Percentiles rank a stretch among this genome's conserved stretches.
Conservation (phyloP, 2,113 vertebrate genomes). For the Laticauda laticaudata region DNA sequence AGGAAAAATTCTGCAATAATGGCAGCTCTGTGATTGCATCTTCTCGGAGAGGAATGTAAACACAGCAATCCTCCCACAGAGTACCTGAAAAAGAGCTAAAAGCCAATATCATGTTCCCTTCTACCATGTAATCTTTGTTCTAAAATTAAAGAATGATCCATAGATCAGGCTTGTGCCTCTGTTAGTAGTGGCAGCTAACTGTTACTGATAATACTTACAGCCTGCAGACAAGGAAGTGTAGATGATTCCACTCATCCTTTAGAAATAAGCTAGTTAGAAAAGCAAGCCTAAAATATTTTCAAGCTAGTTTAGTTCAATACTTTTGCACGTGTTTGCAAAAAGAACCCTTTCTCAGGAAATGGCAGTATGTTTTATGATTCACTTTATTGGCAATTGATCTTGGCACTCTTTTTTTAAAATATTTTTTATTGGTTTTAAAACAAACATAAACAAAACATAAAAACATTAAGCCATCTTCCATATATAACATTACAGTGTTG, state of each 20-base stretch:
- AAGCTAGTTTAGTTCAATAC: neutral
- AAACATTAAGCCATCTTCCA: no score
- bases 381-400: neutral
- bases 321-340: neutral
- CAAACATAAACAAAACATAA: no score
- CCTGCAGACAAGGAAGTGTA: neutral
- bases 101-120: neutral
- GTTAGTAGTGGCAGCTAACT: neutral
- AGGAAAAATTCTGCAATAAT: neutral
- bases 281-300: neutral
- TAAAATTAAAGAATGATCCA: neutral
- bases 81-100: neutral
- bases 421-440: no score
- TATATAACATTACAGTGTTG: no score
- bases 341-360: neutral
- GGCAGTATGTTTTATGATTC: neutral
- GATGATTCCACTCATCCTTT: neutral
- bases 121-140: neutral
- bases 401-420: neutral
- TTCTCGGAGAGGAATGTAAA: neutral
- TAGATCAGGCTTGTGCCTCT: neutral
- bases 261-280: neutral
- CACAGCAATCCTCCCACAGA: neutral
- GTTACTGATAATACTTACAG: neutral
- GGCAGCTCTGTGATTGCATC: neutral